Base-by-base conservation (phyloP, 2,888 invertebrate species). In the Lepeophtheirus nordmannii region DNA sequence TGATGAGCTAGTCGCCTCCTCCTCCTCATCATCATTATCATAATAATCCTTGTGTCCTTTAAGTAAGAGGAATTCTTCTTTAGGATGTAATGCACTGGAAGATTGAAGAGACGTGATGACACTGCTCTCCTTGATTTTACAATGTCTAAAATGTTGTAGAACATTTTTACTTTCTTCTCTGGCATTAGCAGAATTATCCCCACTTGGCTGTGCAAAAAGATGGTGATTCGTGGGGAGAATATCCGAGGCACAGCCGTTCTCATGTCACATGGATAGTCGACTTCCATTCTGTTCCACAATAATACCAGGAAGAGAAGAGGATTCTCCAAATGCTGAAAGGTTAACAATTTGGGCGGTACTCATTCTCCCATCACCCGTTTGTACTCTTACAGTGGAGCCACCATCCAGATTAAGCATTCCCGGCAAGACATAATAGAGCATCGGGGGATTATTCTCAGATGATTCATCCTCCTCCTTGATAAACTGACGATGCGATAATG, bases 171-270 rank as follows among this genome's bases (percentile, higher is more conserved):
- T 30, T 30, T 30, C 30, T 30, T 30, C 30, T 30, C 30, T 30
- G 30, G 30, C 30, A 30, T 30, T 30, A 7, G 7, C 30, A 30
- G 30, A 30, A n/a, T 8, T 46, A n/a, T 46, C 53, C 53, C 53
- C 53, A 46, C 53, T 46, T 46, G 53, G 53, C 53, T 46, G 53
- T 46, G 53, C 53, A 46, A 46, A 17, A 46, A 46, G 53, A n/a
- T 46, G 53, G 53, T 46, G 14, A 14, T 46, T 46, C 61, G 61
- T 37, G 61, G 63, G 63, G 37, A 46, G 53, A 17, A n/a, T 46
- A 46, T 46, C 63, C 63, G 63, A 63, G 63, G 63, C 63, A 63
- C 63, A 63, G 63, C 63, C 63, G 63, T 46, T 46, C 30, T 63
- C 63, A 63, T 63, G 63, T 63, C 63, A 63, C 63, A 63, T 63